phyloP scores from a whole-genome alignment of 2,888 invertebrate species.

The Brachyopa scutellaris region DNA sequence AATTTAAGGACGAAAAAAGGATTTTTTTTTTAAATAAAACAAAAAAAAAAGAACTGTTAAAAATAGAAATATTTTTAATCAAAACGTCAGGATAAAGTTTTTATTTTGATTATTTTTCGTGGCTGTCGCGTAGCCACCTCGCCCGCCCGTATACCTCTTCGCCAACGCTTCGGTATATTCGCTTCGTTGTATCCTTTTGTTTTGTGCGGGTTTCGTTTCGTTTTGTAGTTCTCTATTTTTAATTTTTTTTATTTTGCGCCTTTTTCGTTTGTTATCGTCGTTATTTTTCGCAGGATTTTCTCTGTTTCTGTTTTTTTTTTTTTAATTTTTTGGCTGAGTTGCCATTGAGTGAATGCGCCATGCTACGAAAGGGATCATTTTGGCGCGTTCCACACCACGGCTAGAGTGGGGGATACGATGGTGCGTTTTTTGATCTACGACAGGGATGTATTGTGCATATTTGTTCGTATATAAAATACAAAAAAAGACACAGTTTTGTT shows the following conservation, averaged over 20 bases:
- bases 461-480: conserved; percentile 37
- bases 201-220: conserved; percentile 59
- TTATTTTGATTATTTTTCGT: conserved; percentile 70
- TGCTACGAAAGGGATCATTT: conserved; percentile 55
- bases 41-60: conserved; percentile 51
- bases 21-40: conserved; percentile 32
- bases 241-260: conserved; percentile 43
- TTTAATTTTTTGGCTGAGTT: conserved; percentile 66
- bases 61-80: conserved; percentile 73
- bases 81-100: conserved; percentile 71
- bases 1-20: conserved; percentile 58
- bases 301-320: conserved; percentile 49
- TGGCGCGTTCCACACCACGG: conserved; percentile 17
- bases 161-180: conserved; percentile 8
- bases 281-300: conserved; percentile 67
- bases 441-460: conserved; percentile 17
- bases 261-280: conserved; percentile 63
- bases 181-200: conserved; percentile 64
- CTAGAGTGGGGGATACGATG: background rate
- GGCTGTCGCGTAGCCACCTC: conserved; percentile 42
- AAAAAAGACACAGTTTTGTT: conserved; percentile 65
- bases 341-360: conserved; percentile 58
- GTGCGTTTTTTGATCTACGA: conserved; percentile 70
- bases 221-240: conserved; percentile 43
- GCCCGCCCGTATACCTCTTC: background rate